Base-by-base conservation (phyloP, 2,113 vertebrate species). In the Machaerirhynchus nigripectus region DNA sequence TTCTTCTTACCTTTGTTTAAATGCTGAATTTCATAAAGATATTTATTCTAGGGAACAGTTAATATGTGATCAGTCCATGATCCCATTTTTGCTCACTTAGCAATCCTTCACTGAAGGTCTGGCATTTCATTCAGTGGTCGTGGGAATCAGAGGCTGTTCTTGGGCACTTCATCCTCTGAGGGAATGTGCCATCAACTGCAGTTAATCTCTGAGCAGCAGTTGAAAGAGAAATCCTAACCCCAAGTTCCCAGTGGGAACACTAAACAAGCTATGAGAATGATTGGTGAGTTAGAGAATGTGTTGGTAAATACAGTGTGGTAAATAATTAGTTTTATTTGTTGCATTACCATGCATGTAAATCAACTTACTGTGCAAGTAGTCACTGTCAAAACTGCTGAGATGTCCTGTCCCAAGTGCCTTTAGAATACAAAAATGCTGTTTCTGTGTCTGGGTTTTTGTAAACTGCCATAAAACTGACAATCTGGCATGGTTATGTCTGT, bases 1-100 rank as follows among this genome's bases (percentile, higher is more conserved):
- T 89, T 80, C 15, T 93, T 94, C 30, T 96, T 74, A 39, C 39
- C 37, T 10, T 92, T 81, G 55, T 93, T 91, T 74, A 88, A 93
- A 37, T 74, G 44, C 23, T 77, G 33, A 44, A 59, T 89, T 83
- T 91, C 61, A 42, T 92, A 27, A 42, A 84, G 53, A 44, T 56
- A n/a, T 7, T 84, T 68, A 37, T 28, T 91, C 4, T 67, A 30
- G 53, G 27, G 20, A 47, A 46, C 21, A 73, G n/a, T 60, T 78
- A 28, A n/a, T 63, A 6, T 21, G 4, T 61, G 17, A n/a, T 57
- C 27, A 52, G 18, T 85, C 77, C 30, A 12, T 42, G 28, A 57
- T 73, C 7, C 40, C 21, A 6, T 20, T 94, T 91, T 90, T 91
- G 63, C 59, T 65, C 0, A 0, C 27, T 56, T 84, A 44, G 49